Percentiles rank a stretch among this genome's conserved stretches.
These are phyloP conservation scores for Protonibea diacanthus DNA, from an alignment of 2,797 vertebrate species.

Conservation along the genomic window DNA sequence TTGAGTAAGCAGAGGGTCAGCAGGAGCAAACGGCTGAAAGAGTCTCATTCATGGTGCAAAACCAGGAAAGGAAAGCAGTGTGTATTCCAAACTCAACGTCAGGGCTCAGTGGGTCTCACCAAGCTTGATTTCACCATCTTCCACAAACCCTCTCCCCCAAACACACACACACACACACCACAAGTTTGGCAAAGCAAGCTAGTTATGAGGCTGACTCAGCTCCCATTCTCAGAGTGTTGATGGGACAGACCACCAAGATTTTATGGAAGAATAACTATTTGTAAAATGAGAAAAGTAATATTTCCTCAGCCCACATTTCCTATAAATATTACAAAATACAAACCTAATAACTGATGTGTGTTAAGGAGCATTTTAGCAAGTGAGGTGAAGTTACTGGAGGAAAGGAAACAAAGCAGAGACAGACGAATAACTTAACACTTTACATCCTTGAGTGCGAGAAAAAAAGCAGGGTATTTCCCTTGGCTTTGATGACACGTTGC, in stretches of 20 bases:
- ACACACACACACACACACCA: constrained; percentile 19
- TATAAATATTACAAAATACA: constrained; percentile 12
- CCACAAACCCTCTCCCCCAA: not conserved
- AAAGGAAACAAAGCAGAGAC: not conserved
- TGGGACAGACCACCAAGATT: constrained; percentile 60
- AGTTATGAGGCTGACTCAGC: constrained; percentile 60
- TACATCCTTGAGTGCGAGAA: constrained; percentile 22
- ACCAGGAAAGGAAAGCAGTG: constrained; percentile 70
- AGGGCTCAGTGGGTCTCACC: constrained; percentile 53
- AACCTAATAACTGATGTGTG: not conserved
- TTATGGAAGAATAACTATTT: constrained; percentile 52
- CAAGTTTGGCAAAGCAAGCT: constrained; percentile 17
- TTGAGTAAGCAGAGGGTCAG: constrained; percentile 68
- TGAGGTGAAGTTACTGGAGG: not conserved
- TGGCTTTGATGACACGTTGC: constrained; percentile 50
- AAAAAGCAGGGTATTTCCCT: constrained; percentile 24
- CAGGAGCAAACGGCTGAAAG: constrained; percentile 73
- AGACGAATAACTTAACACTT: constrained; percentile 12
- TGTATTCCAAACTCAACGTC: constrained; percentile 65
- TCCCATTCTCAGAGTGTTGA: constrained; percentile 48
- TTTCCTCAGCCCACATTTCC: constrained; percentile 26
- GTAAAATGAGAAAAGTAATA: constrained; percentile 40
- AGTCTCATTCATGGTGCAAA: constrained; percentile 78
- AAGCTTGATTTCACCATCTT: constrained; percentile 59
- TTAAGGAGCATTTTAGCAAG: constrained; percentile 3